Base-by-base conservation (phyloP, 2,113 vertebrate species). In the Hoplias malabaricus region DNA sequence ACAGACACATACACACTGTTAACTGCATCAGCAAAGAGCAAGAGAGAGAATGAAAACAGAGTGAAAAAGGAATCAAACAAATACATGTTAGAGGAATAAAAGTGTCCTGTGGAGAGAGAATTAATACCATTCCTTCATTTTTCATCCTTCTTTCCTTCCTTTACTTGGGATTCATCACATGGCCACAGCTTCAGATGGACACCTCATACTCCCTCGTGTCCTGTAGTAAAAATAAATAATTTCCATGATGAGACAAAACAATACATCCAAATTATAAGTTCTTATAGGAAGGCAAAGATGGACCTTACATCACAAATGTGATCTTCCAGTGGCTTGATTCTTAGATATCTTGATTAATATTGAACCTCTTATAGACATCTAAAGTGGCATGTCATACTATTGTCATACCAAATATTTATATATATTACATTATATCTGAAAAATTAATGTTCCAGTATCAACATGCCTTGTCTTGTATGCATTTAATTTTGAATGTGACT, bases 191-290 rank as follows among this genome's bases (percentile, higher is more conserved):
- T 94, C 89, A 96, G 90, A 96, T 96, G 83, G 95, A 96, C 38
- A 96, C 95, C 88, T 96, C 95, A 72, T 96, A 96, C 78, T 96
- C 95, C 86, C 94, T 89, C 14, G 94, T 96, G 84, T 96, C 95
- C 95, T 96, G 85, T 33, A 50, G 29, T 36, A 77, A 82, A 63
- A 80, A 4, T 66, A 50, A 81, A 67, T 43, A 33, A 25, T n/a
- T n/a, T n/a, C 6, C 82, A 59, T 33, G 69, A 69, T 8, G 29
- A 80, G 68, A 78, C 70, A 78, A 27, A 62, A 46, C 2, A n/a
- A n/a, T 14, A 5, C 5, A n/a, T 46, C 34, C 38, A 1, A 53
- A 13, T 13, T 16, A 29, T n/a, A 74, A 65, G 31, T 4, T 33
- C 23, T 19, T 9, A 34, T 29, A 50, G 31, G 21, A 62, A 21